Conservation (phyloP, 2,888 invertebrate genomes). For the Napeogenes sylphis region DNA sequence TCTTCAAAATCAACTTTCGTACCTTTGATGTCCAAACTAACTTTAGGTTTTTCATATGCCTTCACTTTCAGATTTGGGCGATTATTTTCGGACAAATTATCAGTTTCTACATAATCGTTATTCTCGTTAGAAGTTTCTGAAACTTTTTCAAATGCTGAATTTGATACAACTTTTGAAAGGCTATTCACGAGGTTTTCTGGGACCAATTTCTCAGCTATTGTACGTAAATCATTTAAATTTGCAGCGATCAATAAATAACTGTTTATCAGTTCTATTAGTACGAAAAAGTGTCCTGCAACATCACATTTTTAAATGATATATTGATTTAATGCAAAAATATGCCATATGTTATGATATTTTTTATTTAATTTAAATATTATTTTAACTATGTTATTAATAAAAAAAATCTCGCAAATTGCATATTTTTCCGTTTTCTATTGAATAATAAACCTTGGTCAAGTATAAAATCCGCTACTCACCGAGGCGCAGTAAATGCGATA, state of each 20-base stretch:
- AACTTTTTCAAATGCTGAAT: not conserved
- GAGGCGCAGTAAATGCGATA: slow-evolving; percentile 17
- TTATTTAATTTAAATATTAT: too few relatives aligned
- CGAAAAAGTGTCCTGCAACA: slow-evolving; percentile 21
- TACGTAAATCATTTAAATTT: slow-evolving; percentile 24
- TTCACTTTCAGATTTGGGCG: not conserved
- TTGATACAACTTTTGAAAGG: slow-evolving; percentile 8
- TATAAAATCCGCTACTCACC: slow-evolving; percentile 10
- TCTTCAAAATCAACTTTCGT: slow-evolving; percentile 23
- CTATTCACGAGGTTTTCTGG: slow-evolving; percentile 14
- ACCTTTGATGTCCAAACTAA: not conserved
- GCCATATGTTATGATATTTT: too few relatives aligned
- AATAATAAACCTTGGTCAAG: not conserved
- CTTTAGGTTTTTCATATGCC: slow-evolving; percentile 4
- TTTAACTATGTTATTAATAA: too few relatives aligned
- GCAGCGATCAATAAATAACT: slow-evolving; percentile 26
- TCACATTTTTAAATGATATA: not conserved
- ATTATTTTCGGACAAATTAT: slow-evolving; percentile 8
- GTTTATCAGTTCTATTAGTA: slow-evolving; percentile 15
- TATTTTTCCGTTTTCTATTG: not conserved
- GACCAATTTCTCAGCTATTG: slow-evolving; percentile 18
- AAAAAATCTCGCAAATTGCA: too few relatives aligned
- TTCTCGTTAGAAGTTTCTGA: not conserved
- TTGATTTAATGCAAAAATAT: not conserved
- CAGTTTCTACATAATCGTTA: slow-evolving; percentile 1